Percentiles rank a stretch among this genome's conserved stretches.
Evolutionary conservation across 2,797 vertebrate genomes (phyloP).

Genomic region (Ispidina lecontei): DNA sequence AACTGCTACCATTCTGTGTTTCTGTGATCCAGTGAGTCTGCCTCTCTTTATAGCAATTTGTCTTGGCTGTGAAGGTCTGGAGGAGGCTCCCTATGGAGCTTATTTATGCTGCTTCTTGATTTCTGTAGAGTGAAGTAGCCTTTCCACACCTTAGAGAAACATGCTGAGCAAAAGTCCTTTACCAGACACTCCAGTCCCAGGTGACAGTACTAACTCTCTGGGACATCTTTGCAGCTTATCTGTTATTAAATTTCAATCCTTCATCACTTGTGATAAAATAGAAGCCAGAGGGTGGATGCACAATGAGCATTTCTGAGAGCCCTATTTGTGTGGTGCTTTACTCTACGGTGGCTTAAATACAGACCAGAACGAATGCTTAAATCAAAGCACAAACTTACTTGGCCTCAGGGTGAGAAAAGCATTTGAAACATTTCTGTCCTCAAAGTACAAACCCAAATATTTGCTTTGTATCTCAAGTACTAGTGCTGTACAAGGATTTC

Average conservation of each 20-base stretch:
- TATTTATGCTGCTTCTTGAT: neutral
- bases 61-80: neutral
- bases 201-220: neutral
- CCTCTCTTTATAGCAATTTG: neutral
- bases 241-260: slow-evolving; percentile 26
- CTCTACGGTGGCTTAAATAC: slow-evolving; percentile 15
- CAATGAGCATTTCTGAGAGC: neutral
- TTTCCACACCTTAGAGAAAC: neutral
- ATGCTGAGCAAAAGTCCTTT: neutral
- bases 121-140: neutral
- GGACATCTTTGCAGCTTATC: slow-evolving; percentile 27
- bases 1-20: neutral
- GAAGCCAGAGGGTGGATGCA: slow-evolving; percentile 13
- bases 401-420: slow-evolving; percentile 10
- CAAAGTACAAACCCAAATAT: slow-evolving; percentile 21
- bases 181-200: neutral
- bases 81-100: neutral
- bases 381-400: slow-evolving; percentile 27
- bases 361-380: slow-evolving; percentile 23
- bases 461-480: neutral
- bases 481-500: neutral
- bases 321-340: neutral
- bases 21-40: neutral
- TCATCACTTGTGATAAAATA: slow-evolving; percentile 28
- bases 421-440: slow-evolving; percentile 3